Percentiles rank a stretch among this genome's conserved stretches.
Conservation (phyloP, 2,797 vertebrate genomes). For the Kryptolebias ocellatus region DNA sequence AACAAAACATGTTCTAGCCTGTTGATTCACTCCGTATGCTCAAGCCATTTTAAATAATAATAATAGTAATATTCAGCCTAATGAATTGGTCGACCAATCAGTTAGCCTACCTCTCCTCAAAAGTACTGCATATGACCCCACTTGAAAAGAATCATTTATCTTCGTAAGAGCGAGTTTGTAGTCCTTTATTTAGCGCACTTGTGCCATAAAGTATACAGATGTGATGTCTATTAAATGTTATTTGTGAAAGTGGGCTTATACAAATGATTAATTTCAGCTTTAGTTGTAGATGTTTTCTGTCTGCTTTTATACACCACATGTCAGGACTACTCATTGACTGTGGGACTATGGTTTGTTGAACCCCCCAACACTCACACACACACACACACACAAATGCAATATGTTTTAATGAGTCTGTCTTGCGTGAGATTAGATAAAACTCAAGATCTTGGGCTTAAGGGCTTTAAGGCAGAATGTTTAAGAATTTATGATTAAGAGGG, state of each 20-base stretch:
- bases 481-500: conserved; percentile 13
- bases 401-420: conserved; percentile 46
- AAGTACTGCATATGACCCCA: too few relatives aligned
- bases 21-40: not conserved
- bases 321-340: not conserved
- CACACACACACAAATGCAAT: conserved; percentile 31
- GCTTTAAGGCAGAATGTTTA: conserved; percentile 9
- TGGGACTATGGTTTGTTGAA: conserved; percentile 22
- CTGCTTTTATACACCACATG: conserved; percentile 12
- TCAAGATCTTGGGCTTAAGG: conserved; percentile 20
- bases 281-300: conserved; percentile 9
- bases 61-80: too few relatives aligned
- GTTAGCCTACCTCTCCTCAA: not conserved
- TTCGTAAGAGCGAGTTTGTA: too few relatives aligned
- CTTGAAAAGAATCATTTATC: too few relatives aligned
- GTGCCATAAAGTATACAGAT: too few relatives aligned
- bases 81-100: not conserved
- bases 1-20: not conserved
- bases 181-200: too few relatives aligned
- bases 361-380: not conserved
- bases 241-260: not conserved
- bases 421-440: conserved; percentile 29
- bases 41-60: not conserved
- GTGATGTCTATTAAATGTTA: too few relatives aligned
- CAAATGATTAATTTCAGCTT: conserved; percentile 13